Conservation (phyloP, 30 jellyfish, hydroid and myxozoan genomes). For the Turritopsis rubra region DNA sequence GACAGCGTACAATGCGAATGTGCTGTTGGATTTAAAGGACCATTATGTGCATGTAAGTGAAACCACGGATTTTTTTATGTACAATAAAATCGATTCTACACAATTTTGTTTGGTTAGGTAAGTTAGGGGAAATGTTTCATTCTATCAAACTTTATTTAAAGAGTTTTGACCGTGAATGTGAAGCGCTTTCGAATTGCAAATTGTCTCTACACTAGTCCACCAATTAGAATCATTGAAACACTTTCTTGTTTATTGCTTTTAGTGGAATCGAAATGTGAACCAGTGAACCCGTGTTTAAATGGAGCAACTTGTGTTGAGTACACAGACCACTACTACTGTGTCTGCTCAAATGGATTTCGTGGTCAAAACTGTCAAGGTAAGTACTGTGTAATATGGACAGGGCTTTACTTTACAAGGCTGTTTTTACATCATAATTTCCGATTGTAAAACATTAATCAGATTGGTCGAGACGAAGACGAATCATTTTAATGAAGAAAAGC, state of each 20-base stretch:
- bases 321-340: constrained; percentile 60
- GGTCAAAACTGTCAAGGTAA: constrained; percentile 85
- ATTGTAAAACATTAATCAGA: neutral
- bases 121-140: no score
- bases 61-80: neutral
- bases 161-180: no score
- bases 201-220: no score
- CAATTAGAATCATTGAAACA: neutral
- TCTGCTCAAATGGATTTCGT: constrained; percentile 60
- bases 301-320: constrained; percentile 85
- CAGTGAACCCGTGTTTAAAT: constrained; percentile 75
- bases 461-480: no score
- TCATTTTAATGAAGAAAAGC: no score
- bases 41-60: constrained; percentile 68
- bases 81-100: no score
- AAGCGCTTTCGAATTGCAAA: no score
- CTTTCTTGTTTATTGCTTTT: neutral
- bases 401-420: neutral
- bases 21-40: constrained; percentile 83
- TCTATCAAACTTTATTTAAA: no score
- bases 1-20: constrained; percentile 74
- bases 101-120: no score
- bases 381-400: neutral
- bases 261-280: constrained; percentile 78
- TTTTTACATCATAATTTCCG: neutral